Conservation (phyloP, 2,888 invertebrate genomes). For the Harpalus rufipes region DNA sequence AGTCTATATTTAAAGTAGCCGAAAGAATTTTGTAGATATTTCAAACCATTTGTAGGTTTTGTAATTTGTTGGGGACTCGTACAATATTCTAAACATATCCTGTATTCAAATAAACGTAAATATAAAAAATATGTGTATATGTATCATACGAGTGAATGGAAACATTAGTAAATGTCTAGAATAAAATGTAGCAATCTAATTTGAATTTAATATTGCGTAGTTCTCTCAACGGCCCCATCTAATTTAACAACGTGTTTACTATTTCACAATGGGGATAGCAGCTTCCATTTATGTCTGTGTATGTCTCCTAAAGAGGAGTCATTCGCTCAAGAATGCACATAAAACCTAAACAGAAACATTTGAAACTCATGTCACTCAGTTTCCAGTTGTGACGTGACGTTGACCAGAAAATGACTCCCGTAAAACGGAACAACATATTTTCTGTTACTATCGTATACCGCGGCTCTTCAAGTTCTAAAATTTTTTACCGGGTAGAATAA, state of each 20-base stretch:
- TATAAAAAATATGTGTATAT: not conserved
- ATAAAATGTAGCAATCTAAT: slow-evolving; percentile 52
- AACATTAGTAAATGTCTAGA: not conserved
- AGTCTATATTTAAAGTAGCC: too few relatives aligned
- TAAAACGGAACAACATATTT: slow-evolving; percentile 14
- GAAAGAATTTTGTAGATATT: too few relatives aligned
- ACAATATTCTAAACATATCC: too few relatives aligned
- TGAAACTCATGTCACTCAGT: slow-evolving; percentile 53
- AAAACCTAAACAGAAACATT: slow-evolving; percentile 55
- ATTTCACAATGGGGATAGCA: slow-evolving; percentile 16
- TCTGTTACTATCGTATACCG: not conserved
- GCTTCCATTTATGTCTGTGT: slow-evolving; percentile 38
- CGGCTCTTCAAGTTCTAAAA: not conserved
- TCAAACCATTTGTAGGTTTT: too few relatives aligned
- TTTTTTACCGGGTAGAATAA: not conserved
- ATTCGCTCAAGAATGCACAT: slow-evolving; percentile 61
- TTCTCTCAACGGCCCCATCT: slow-evolving; percentile 2
- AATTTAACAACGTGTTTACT: slow-evolving; percentile 58
- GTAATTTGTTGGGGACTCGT: too few relatives aligned
- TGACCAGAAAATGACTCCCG: slow-evolving; percentile 49
- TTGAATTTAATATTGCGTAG: slow-evolving; percentile 47
- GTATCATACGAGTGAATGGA: not conserved
- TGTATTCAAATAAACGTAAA: too few relatives aligned
- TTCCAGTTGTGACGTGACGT: slow-evolving; percentile 43
- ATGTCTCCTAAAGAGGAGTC: slow-evolving; percentile 55